Percentiles rank a stretch among this genome's conserved stretches.
These are phyloP conservation scores for Ceriagrion tenellum DNA, from an alignment of 2,888 invertebrate genomes.

Conservation along the genomic window DNA sequence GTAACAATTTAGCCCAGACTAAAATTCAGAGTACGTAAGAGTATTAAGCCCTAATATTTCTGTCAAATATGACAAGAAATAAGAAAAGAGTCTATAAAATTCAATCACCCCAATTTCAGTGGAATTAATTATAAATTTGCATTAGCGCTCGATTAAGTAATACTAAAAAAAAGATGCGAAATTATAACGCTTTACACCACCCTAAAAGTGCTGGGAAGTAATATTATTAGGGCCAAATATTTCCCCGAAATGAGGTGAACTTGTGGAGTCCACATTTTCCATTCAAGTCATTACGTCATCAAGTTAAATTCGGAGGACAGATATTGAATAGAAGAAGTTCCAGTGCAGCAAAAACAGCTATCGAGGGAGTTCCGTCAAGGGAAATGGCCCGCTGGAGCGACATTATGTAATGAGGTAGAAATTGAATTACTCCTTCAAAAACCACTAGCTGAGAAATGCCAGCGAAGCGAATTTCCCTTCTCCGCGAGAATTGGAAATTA, in stretches of 20 bases:
- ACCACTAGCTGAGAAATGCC: not conserved
- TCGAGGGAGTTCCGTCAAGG: not conserved
- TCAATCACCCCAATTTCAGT: not conserved
- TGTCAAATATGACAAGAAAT: not conserved
- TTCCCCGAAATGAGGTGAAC: not conserved
- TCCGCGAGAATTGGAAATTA: not conserved
- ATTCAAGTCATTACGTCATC: not conserved
- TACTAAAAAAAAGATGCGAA: not conserved
- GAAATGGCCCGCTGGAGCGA: slow-evolving; percentile 26
- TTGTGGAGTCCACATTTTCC: not conserved
- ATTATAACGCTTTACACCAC: not conserved
- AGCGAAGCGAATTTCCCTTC: not conserved
- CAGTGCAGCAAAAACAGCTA: slow-evolving; percentile 12
- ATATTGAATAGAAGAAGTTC: slow-evolving; percentile 1
- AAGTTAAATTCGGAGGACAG: not conserved
- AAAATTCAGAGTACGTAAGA: not conserved
- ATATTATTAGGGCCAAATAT: not conserved
- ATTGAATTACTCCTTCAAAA: slow-evolving; percentile 30
- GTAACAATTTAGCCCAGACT: too few species aligned
- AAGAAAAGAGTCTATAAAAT: too few species aligned
- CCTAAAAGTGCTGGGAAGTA: not conserved
- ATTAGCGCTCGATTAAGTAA: not conserved
- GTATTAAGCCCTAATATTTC: not conserved
- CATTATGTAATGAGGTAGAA: slow-evolving; percentile 19
- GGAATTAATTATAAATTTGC: not conserved